Evolutionary conservation across 2,113 vertebrate genomes (phyloP), one percentile per base, ranked within the genome.

Genomic region (Pterophyllum scalare): DNA sequence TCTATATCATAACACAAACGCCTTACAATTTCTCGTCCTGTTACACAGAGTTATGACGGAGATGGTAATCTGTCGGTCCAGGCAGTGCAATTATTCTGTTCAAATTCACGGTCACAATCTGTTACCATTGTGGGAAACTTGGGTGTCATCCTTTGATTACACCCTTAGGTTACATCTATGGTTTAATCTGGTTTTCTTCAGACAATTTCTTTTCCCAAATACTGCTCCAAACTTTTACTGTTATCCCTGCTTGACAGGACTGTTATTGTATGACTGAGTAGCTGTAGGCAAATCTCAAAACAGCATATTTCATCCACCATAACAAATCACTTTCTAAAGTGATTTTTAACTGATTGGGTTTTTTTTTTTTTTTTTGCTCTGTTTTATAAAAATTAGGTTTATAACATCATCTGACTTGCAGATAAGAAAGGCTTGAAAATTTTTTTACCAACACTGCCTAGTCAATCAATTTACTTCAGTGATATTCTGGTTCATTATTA

Each of bases 251-350:
- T 52, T 72, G 17, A 72, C 65, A 52, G 31, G 43, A 52, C 65
- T 52, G 17, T 28, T 72, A 54, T 52, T 33, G 67, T 54, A 72
- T n/a, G 26, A 20, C 67, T 72, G 31, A 19, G 46, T 31, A 31
- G 67, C 67, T 72, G 46, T 72, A 54, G 46, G 46, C 46, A 52
- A 52, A 72, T 52, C 65, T 70, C 43, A 70, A 52, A 72, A 72
- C 0, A 52, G 6, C 6, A 52, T 31, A n/a, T 43, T 72, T 52
- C 26, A 72, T 52, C 26, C 65, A 31, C 43, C 26, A 52, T 13
- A 6, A 17, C 17, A 72, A 72, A 54, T 9, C 52, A 20, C 52
- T 20, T 54, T 9, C 7, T 20, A 20, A 54, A 31, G 46, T 52
- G 15, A 4, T 28, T 72, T 72, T 31, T 31, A 13, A 52, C 24